Conservation (phyloP, 2,888 invertebrate species). For the Amblyjoppa proteus region DNA sequence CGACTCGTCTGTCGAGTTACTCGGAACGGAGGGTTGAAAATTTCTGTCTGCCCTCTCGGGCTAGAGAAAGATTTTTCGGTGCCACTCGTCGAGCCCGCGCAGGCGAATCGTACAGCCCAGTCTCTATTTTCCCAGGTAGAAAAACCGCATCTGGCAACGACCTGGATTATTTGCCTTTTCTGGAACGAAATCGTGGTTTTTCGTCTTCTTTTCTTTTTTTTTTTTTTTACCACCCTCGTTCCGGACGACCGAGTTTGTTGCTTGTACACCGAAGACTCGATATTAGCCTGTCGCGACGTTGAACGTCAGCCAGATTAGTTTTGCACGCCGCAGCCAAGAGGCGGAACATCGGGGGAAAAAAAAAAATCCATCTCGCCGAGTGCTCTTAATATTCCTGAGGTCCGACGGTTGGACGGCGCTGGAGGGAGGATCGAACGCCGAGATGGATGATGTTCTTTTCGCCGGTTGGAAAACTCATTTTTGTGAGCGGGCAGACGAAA, state of each 20-base stretch:
- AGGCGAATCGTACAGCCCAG: background rate
- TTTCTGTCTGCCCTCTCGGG: background rate
- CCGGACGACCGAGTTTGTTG: background rate
- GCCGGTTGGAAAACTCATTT: conserved; percentile 11
- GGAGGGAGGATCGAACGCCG: background rate
- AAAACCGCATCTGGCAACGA: conserved; percentile 16
- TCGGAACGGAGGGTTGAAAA: conserved; percentile 24
- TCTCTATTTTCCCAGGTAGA: background rate
- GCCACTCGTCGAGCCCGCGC: conserved; percentile 19
- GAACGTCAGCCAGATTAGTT: conserved; percentile 31
- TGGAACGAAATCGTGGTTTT: background rate
- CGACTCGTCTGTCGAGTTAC: background rate
- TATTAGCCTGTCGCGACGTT: conserved; percentile 29
- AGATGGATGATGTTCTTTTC: conserved; percentile 7
- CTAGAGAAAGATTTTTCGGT: conserved; percentile 10
- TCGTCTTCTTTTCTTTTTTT: background rate
- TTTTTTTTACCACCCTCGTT: background rate
- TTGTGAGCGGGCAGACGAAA: conserved; percentile 4
- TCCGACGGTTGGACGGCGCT: background rate
- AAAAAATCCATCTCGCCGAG: conserved; percentile 42
- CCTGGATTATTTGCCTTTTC: conserved; percentile 32
- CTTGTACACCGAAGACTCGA: conserved; percentile 2
- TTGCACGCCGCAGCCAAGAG: conserved; percentile 17
- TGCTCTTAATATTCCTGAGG: conserved; percentile 47
- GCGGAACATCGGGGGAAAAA: conserved; percentile 28